Evolutionary conservation across 2,888 invertebrate species (phyloP), one percentile per base, ranked within the genome.

Genomic region (Microchrysa polita): DNA sequence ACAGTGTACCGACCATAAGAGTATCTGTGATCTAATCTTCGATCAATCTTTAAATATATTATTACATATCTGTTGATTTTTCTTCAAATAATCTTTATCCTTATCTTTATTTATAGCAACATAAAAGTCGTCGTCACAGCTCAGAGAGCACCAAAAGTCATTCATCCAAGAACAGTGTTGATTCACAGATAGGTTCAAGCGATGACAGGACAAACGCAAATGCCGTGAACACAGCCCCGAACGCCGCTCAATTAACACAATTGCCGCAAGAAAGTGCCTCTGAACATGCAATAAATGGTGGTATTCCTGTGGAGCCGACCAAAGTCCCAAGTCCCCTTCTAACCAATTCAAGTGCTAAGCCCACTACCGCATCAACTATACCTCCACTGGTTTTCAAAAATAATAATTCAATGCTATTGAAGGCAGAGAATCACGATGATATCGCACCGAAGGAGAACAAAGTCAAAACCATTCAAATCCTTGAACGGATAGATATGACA

Each of bases 241-340:
- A 7, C 27, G 27, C 12, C 12, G 7, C 59, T 10, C 59, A 59
- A 27, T 48, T 67, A n/a, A 59, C 34, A 67, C 67, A 16, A 27
- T 72, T 57, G 40, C 57, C 75, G 34, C 53, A 14, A 65, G 74
- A 74, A 75, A 75, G 75, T 75, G 75, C 75, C 75, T 75, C 75
- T 18, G 72, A 61, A 74, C 27, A 69, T 23, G 52, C 65, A 71
- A 75, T 71, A 65, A 73, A 73, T 69, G 44, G 48, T 48, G 44
- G 48, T 48, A 63, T 67, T 18, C 22, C 48, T 18, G 22, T 44
- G 4, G 22, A 67, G 7, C 18, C 12, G 20, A 52, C 65, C 74
- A 67, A 72, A 67, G 67, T 69, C 60, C 42, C 5, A 27, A 34
- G 20, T 74, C 61, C 65, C 16, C 40, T 63, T 18, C 14, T 63